Conservation (phyloP, 2,888 invertebrate genomes). For the Cinara cedri region DNA sequence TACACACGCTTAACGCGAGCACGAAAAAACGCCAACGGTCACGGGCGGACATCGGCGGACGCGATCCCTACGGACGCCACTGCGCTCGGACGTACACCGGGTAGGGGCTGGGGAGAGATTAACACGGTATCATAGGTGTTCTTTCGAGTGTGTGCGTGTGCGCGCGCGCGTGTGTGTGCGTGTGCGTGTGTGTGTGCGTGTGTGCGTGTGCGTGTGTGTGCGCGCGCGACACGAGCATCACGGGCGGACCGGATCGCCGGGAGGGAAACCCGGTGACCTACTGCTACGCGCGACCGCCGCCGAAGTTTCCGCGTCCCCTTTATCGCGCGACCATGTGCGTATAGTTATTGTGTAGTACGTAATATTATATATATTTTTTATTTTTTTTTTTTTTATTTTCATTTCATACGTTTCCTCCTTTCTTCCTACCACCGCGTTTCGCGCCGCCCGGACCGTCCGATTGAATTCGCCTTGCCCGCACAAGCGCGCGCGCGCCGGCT, state of each 20-base stretch:
- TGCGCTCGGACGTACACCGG: too few relatives aligned
- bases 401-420: conserved; percentile 29
- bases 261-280: conserved; percentile 52
- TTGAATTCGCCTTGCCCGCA: conserved; percentile 50
- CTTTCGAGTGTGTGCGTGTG: too few relatives aligned
- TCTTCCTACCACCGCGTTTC: conserved; percentile 34
- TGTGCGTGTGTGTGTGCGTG: too few relatives aligned
- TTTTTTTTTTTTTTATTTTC: conserved; percentile 18
- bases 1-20: too few relatives aligned
- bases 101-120: too few relatives aligned
- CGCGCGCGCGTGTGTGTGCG: too few relatives aligned
- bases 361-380: not conserved
- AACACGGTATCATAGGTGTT: too few relatives aligned
- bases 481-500: not conserved
- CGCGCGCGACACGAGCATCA: too few relatives aligned
- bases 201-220: not conserved
- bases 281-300: conserved; percentile 17
- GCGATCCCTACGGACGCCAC: too few relatives aligned
- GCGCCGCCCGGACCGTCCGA: conserved; percentile 33
- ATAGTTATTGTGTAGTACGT: not conserved
- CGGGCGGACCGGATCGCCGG: not conserved
- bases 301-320: conserved; percentile 44
- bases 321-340: not conserved
- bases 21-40: too few relatives aligned
- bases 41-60: too few relatives aligned